Evolutionary conservation across 1,140 invertebrate species (phyloP).

Genomic region (Zaprionus kolodkinae): DNA sequence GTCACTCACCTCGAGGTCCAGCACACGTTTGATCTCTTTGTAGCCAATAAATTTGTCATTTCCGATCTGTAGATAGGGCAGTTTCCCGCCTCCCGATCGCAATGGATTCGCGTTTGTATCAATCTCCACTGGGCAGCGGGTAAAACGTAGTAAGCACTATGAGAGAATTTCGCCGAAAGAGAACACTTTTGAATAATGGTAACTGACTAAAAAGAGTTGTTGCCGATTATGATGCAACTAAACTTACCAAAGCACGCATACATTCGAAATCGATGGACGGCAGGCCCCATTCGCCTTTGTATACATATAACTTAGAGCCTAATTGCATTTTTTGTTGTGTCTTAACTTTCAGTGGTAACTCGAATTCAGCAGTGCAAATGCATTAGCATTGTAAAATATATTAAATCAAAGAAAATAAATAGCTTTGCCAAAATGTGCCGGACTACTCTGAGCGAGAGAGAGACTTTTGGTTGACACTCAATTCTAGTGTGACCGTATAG

Average conservation of each 20-base stretch:
- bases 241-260: conserved; percentile 90
- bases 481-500: conserved; percentile 20
- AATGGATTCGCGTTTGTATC: conserved; percentile 79
- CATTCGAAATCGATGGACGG: conserved; percentile 92
- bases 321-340: conserved; percentile 56
- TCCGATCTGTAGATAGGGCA: conserved; percentile 79
- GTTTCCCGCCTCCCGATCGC: conserved; percentile 72
- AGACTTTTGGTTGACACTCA: conserved; percentile 38
- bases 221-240: conserved; percentile 73
- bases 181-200: conserved; percentile 30
- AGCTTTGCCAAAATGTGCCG: conserved; percentile 43
- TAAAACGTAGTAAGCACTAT: conserved; percentile 77
- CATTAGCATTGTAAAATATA: conserved; percentile 51
- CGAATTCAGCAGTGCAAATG: conserved; percentile 40
- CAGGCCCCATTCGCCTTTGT: conserved; percentile 93
- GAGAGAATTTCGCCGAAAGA: conserved; percentile 19
- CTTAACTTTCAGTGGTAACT: conserved; percentile 22
- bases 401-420: conserved; percentile 39
- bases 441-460: conserved; percentile 41
- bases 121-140: conserved; percentile 74
- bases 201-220: conserved; percentile 64
- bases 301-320: conserved; percentile 87
- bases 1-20: conserved; percentile 73
- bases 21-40: conserved; percentile 74
- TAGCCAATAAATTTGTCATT: conserved; percentile 81